Percentiles rank a stretch among this genome's conserved stretches.
Evolutionary conservation across 1,140 invertebrate species (phyloP).

Genomic region (Rhynchophorus ferrugineus): DNA sequence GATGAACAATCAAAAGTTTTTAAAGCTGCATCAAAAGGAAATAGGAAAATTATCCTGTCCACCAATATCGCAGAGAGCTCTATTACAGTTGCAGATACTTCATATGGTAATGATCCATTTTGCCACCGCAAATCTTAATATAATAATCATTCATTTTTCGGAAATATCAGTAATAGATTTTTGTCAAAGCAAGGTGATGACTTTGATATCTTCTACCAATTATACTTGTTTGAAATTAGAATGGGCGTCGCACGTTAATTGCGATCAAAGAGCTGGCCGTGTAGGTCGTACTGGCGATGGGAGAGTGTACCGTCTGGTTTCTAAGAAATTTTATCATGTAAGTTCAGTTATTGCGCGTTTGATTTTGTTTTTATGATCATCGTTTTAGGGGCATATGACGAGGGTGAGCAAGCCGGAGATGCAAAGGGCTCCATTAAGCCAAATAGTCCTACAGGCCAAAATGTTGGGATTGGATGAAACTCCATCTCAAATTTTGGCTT

Average conservation of each 20-base stretch:
- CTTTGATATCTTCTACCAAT: slow-evolving; percentile 66
- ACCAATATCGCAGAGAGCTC: slow-evolving; percentile 98
- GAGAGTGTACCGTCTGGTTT: slow-evolving; percentile 78
- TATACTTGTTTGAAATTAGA: slow-evolving; percentile 68
- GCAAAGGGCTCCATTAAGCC: slow-evolving; percentile 70
- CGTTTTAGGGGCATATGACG: slow-evolving; percentile 22
- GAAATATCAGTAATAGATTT: slow-evolving; percentile 95
- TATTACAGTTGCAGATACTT: slow-evolving; percentile 88
- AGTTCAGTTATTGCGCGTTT: slow-evolving; percentile 6
- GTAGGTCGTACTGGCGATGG: slow-evolving; percentile 81
- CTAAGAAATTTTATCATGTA: slow-evolving; percentile 60
- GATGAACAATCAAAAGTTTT: slow-evolving; percentile 69
- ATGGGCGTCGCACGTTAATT: slow-evolving; percentile 88
- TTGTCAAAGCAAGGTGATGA: slow-evolving; percentile 80
- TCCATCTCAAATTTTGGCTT: slow-evolving; percentile 71
- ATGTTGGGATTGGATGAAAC: slow-evolving; percentile 69
- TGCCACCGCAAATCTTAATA: too few species aligned
- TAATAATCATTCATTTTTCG: too few species aligned
- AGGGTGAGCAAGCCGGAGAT: slow-evolving; percentile 59
- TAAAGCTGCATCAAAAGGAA: slow-evolving; percentile 43
- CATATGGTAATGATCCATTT: slow-evolving; percentile 57
- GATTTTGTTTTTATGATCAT: slow-evolving; percentile 5
- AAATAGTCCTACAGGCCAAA: slow-evolving; percentile 79
- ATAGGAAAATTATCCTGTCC: slow-evolving; percentile 82
- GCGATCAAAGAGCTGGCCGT: slow-evolving; percentile 82